A percentile compares a stretch with the other conserved stretches of the same genome.
Conservation (phyloP, 2,888 invertebrate species). For the Phania funesta region DNA sequence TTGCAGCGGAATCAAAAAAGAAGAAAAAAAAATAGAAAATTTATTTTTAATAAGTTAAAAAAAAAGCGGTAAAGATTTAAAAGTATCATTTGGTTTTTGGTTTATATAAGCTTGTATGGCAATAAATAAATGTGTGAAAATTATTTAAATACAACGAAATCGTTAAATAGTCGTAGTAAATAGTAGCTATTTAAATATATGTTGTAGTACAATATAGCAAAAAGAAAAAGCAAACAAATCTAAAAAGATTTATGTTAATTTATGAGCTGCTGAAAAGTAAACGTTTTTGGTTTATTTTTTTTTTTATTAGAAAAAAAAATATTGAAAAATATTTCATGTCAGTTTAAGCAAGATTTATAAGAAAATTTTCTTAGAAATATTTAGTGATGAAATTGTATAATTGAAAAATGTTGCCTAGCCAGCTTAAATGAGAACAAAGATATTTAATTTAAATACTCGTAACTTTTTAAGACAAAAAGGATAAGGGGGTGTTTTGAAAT, state of each 20-base stretch:
- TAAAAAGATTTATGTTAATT: constrained; percentile 62
- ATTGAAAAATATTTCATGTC: constrained; percentile 52
- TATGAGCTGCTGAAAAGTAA: constrained; percentile 65
- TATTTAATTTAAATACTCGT: no score
- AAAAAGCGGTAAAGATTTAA: constrained; percentile 66
- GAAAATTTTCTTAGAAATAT: constrained; percentile 49
- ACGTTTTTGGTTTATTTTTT: constrained; percentile 49
- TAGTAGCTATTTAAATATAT: constrained; percentile 46
- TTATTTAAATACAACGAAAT: constrained; percentile 53
- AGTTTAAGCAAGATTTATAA: constrained; percentile 64
- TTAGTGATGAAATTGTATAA: constrained; percentile 59
- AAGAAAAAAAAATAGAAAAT: constrained; percentile 26
- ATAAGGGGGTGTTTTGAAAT: no score
- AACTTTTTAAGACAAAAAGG: no score
- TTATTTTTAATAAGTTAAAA: constrained; percentile 52
- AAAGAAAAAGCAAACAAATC: constrained; percentile 5
- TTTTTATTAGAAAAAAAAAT: constrained; percentile 27
- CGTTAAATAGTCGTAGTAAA: constrained; percentile 33
- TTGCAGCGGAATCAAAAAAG: not conserved
- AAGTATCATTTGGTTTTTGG: constrained; percentile 57
- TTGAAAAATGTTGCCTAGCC: constrained; percentile 32
- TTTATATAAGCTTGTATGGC: constrained; percentile 32
- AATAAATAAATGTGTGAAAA: constrained; percentile 65
- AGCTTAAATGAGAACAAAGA: no score
- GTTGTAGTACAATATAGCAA: constrained; percentile 27